Evolutionary conservation across 1,140 invertebrate genomes (phyloP).

Genomic region (Centruroides sculpturatus): DNA sequence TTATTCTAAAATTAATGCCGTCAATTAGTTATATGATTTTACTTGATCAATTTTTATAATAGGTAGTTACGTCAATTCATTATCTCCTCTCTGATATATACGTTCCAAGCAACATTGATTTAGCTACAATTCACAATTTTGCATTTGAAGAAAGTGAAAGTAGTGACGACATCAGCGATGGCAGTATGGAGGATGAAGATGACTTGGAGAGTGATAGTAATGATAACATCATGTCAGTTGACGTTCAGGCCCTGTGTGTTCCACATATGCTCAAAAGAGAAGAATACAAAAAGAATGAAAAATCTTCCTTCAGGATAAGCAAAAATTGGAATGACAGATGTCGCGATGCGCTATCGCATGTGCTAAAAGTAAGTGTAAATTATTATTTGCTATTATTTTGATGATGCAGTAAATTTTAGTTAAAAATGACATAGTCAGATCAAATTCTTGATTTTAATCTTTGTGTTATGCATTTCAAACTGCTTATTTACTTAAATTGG

Average conservation of each 20-base stretch:
- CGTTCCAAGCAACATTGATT: not conserved
- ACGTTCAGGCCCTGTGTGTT: not conserved
- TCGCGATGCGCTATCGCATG: not conserved
- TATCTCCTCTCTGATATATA: not conserved
- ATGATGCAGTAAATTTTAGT: too few relatives aligned
- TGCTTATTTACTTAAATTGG: too few relatives aligned
- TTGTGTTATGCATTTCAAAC: too few relatives aligned
- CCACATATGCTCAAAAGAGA: not conserved
- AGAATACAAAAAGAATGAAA: not conserved
- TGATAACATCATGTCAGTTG: not conserved
- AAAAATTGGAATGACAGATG: not conserved
- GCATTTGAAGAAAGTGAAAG: not conserved
- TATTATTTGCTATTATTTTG: too few relatives aligned
- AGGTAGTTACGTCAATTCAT: not conserved
- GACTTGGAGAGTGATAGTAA: not conserved
- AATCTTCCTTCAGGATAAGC: not conserved
- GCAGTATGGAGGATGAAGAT: not conserved
- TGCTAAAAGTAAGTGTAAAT: too few relatives aligned
- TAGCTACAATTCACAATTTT: not conserved
- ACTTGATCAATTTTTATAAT: not conserved
- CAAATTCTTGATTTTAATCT: too few relatives aligned
- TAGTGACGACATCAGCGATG: too few relatives aligned
- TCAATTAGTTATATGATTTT: too few relatives aligned
- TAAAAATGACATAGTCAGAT: too few relatives aligned
- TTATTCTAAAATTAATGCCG: too few relatives aligned